These are phyloP conservation scores for Sipha maydis DNA, from an alignment of 2,888 invertebrate species.

Conservation along the genomic window DNA sequence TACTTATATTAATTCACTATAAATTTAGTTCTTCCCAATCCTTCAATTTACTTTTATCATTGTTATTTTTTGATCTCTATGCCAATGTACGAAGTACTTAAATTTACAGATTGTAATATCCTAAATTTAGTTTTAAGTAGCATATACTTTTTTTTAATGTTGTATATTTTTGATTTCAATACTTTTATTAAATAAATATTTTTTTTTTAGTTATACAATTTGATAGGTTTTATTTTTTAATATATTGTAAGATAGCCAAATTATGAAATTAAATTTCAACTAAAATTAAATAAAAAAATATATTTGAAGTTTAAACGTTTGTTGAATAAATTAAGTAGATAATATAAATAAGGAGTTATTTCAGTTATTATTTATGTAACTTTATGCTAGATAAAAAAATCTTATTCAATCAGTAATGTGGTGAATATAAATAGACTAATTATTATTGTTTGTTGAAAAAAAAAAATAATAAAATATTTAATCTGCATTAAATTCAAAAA, in stretches of 20 bases:
- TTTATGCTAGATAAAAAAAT: not conserved
- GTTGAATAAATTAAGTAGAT: conserved; percentile 27
- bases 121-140: not conserved
- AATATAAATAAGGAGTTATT: not conserved
- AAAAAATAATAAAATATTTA: not conserved
- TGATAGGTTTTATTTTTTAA: not conserved
- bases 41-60: not conserved
- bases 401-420: not conserved
- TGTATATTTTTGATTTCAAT: not conserved
- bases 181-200: not conserved
- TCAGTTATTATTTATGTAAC: not conserved
- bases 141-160: not conserved
- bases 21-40: conserved; percentile 15
- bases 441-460: conserved; percentile 2
- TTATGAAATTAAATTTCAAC: too few relatives aligned
- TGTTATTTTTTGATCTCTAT: conserved; percentile 39
- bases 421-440: conserved; percentile 23
- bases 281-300: not conserved
- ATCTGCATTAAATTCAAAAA: conserved; percentile 22
- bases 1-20: conserved; percentile 23
- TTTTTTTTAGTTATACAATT: not conserved
- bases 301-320: conserved; percentile 3
- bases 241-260: not conserved
- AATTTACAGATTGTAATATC: not conserved
- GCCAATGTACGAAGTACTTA: conserved; percentile 17